Percentiles rank a stretch among this genome's conserved stretches.
Evolutionary conservation across 1,140 invertebrate genomes (phyloP).

Genomic region (Trissolcus basalis): DNA sequence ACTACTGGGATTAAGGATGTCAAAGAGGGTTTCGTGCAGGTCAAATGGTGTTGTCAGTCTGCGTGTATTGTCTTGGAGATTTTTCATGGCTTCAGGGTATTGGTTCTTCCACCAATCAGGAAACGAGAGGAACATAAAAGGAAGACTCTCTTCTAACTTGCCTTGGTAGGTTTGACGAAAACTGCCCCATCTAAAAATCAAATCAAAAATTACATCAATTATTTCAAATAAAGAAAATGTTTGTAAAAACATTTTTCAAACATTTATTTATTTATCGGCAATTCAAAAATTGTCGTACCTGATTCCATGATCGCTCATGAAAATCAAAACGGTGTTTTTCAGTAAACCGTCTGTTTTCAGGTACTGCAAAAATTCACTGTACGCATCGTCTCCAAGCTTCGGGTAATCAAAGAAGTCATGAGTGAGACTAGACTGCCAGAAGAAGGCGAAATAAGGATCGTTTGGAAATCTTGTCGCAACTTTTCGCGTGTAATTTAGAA

Average conservation of each 20-base stretch:
- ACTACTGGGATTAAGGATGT: conserved; percentile 77
- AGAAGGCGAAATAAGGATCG: conserved; percentile 74
- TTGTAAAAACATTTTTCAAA: no score
- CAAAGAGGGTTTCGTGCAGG: conserved; percentile 80
- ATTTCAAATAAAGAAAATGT: no score
- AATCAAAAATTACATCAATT: not conserved
- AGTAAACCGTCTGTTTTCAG: conserved; percentile 63
- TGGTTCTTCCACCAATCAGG: conserved; percentile 79
- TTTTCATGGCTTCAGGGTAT: conserved; percentile 75
- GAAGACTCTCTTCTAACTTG: conserved; percentile 82
- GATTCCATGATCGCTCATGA: conserved; percentile 85
- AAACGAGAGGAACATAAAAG: conserved; percentile 80
- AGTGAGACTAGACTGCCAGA: conserved; percentile 76
- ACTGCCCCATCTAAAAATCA: conserved; percentile 76
- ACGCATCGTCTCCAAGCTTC: conserved; percentile 70
- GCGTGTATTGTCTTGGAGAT: conserved; percentile 76
- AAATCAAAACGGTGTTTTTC: conserved; percentile 78
- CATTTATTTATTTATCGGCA: no score
- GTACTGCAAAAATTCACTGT: conserved; percentile 65
- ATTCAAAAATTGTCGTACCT: conserved; percentile 65
- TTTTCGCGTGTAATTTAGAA: conserved; percentile 72
- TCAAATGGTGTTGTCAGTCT: conserved; percentile 80
- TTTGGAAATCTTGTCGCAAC: conserved; percentile 76
- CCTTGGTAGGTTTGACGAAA: conserved; percentile 81
- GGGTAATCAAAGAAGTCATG: conserved; percentile 77